A percentile compares a stretch with the other conserved stretches of the same genome.
phyloP scores from a whole-genome alignment of 2,797 vertebrate species.

The Leuciscus waleckii region DNA sequence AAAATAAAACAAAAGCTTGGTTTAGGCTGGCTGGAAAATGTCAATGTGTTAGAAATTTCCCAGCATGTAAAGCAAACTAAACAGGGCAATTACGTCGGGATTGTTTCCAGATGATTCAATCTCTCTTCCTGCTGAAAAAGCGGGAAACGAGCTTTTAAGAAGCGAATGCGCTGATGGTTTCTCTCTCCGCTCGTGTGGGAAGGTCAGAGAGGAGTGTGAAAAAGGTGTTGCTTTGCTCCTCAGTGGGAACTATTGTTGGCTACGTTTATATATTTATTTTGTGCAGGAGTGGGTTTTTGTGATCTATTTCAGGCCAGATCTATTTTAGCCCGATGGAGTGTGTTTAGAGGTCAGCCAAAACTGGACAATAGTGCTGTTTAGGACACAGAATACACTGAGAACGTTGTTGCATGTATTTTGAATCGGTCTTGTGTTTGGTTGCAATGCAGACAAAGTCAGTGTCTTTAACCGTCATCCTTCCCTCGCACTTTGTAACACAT shows the following conservation, averaged over 20 bases:
- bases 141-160: slow-evolving; percentile 63
- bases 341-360: slow-evolving; percentile 41
- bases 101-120: slow-evolving; percentile 74
- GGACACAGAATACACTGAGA: not conserved
- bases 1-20: slow-evolving; percentile 48
- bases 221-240: slow-evolving; percentile 38
- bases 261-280: slow-evolving; percentile 13
- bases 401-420: slow-evolving; percentile 12
- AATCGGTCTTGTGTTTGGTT: not conserved
- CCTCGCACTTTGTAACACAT: no score
- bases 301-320: slow-evolving; percentile 49
- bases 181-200: slow-evolving; percentile 36
- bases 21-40: slow-evolving; percentile 66
- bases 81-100: slow-evolving; percentile 69
- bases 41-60: slow-evolving; percentile 72
- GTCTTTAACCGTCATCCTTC: not conserved
- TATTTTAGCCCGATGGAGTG: slow-evolving; percentile 48
- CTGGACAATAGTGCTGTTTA: slow-evolving; percentile 1
- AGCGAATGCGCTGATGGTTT: slow-evolving; percentile 54
- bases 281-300: slow-evolving; percentile 34
- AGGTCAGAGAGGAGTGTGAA: slow-evolving; percentile 36
- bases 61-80: slow-evolving; percentile 73
- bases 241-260: slow-evolving; percentile 27
- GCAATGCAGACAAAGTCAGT: not conserved
- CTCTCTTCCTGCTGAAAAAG: slow-evolving; percentile 63